Evolutionary conservation across 2,797 vertebrate genomes (phyloP), one percentile per base, ranked within the genome.

Genomic region (Coreius guichenoti): DNA sequence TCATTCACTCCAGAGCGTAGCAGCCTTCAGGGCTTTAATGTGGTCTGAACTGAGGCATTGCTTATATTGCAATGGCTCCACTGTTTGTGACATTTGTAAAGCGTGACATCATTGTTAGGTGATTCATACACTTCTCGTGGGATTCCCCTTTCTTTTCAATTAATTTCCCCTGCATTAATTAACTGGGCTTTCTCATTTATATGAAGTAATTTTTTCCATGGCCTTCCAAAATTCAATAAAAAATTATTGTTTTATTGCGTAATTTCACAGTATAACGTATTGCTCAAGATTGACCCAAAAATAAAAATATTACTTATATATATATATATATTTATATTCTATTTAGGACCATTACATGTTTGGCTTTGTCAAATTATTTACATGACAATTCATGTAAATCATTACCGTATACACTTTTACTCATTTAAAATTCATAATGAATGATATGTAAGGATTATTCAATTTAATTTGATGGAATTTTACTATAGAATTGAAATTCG

Each of bases 11-110:
- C 11, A 31, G 68, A 61, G 68, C 8, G 3, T 73, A 36, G 31
- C 23, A 76, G 69, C 43, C 39, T n/a, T 75, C 45, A n/a, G 45
- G 47, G 17, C n/a, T 67, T 69, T 77, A 49, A 75, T 84, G 61
- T 31, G 23, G 11, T 77, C 61, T 84, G n/a, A 54, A 49, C 47
- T 26, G 21, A 76, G 33, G 13, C 26, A 43, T 84, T 12, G 14
- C 73, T 67, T 54, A 19, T 54, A 77, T 29, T 68, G 47, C 61
- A 76, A 29, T 67, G 31, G 61, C 11, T 69, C 19, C 26, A 8
- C 39, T 68, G 11, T 47, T 67, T 51, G 56, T 65, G 39, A 54
- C 82, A 76, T 39, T 33, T 69, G 45, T 23, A 84, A 39, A 23
- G 47, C 36, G 4, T 77, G 82, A 69, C 61, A 77, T 77, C 33